Evolutionary conservation across 2,797 vertebrate species (phyloP), one percentile per base, ranked within the genome.

Genomic region (Sciaenops ocellatus): DNA sequence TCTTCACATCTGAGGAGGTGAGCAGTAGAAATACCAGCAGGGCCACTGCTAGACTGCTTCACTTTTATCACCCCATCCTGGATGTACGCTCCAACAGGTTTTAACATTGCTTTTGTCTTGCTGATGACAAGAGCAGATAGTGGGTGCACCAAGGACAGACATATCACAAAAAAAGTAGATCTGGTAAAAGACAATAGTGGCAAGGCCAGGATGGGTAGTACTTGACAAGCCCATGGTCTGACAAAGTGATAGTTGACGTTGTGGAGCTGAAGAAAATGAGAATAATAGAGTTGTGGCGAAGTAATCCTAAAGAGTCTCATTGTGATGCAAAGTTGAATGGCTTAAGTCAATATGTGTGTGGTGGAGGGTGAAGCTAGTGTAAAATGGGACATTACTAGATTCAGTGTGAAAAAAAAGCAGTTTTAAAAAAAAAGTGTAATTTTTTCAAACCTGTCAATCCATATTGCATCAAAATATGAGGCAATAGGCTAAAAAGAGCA

Each of bases 381-480:
- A 42, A 63, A 47, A 63, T 17, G 55, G 24, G 17, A 69, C 52
- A 54, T 46, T 56, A 44, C 57, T 28, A 1, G n/a, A 50, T 70
- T 41, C 26, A 54, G 60, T 38, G 66, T 26, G 42, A 59, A n/a
- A 18, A 73, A 41, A 17, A 24, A 50, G 44, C 57, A 48, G 24
- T 52, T n/a, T 20, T 12, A 52, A 55, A 46, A 71, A 54, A 56
- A 51, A 71, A n/a, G 48, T 28, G 0, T 13, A 7, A 28, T 61
- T 54, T 77, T 15, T 22, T 47, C 67, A 38, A 67, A 60, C 44
- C 12, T 66, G 48, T 65, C 68, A 8, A 38, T 75, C 51, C 54
- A 72, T 20, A 18, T 42, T 69, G 24, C 28, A n/a, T 79, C 38
- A 50, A 56, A 80, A 64, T 46, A 56, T 65, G 44, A 77, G 10